Evolutionary conservation across 2,888 invertebrate genomes (phyloP), one percentile per base, ranked within the genome.

Genomic region (Hipparchia semele): DNA sequence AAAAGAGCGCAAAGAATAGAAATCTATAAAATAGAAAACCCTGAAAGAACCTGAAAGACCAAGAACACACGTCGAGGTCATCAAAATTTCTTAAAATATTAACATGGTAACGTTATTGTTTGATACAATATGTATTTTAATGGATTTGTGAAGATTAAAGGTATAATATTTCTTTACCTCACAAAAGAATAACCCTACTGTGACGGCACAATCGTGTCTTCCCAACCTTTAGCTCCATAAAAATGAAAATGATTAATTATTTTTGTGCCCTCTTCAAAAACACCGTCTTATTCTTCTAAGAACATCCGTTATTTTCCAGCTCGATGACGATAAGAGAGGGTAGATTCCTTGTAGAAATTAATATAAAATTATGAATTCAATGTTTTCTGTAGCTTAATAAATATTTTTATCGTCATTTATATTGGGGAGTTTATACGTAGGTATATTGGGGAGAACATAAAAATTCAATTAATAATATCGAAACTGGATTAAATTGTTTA

Each of bases 271-370:
- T 92, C 92, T 92, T 92, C 90, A 91, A 92, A 70, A 94, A 94
- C 89, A 92, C 87, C 87, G 91, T 87, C 88, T 90, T 90, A 89
- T 91, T 90, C 91, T 90, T 90, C 88, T 91, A 91, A 93, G 91
- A 85, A 92, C 92, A 91, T 93, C 92, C 93, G 91, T 87, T 91
- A 93, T 94, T 94, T 94, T 94, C 92, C 92, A 87, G 89, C 87
- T 89, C 91, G 89, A 89, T 91, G 90, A 86, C 88, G 87, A 85
- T 87, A 87, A 89, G 90, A 89, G 90, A 87, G 87, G 88, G 88
- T 86, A 87, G 86, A 89, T 90, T 90, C 87, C 84, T 86, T 85
- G 87, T 87, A 89, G 86, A 91, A 92, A 91, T 91, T 90, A 90
- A 90, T 92, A 90, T 87, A 90, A 86, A 89, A 92, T 90, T 90